Evolutionary conservation across 1,140 invertebrate genomes (phyloP).

Genomic region (Planococcus citri): DNA sequence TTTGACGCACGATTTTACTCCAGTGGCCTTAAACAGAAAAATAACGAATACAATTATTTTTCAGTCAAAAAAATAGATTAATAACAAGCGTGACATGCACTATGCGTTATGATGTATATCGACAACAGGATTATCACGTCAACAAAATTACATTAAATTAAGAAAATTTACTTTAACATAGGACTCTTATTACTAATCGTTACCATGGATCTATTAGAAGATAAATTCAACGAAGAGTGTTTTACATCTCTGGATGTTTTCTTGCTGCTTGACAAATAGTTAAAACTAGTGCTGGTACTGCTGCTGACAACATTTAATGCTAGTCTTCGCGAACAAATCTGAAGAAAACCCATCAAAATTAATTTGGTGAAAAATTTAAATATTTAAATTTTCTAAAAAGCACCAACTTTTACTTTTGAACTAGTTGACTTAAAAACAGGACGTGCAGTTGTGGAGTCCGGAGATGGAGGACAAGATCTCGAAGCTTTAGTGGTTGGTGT

Average conservation of each 20-base stretch:
- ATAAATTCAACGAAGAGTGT: background rate
- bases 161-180: background rate
- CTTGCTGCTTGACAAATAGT: background rate
- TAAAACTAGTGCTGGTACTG: background rate
- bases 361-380: background rate
- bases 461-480: background rate
- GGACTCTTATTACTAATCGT: background rate
- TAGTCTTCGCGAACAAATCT: background rate
- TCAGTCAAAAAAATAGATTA: background rate
- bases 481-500: background rate
- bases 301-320: background rate
- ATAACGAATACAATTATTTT: background rate
- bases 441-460: background rate
- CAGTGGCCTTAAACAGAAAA: background rate
- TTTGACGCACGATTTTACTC: conserved; percentile 6
- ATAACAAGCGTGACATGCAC: background rate
- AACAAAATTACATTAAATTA: background rate
- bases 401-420: background rate
- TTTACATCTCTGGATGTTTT: background rate
- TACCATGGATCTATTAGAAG: background rate
- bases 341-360: background rate
- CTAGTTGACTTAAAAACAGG: background rate
- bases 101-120: background rate
- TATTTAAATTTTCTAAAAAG: background rate
- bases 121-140: background rate